These are phyloP conservation scores for Homalodisca vitripennis DNA, from an alignment of 1,140 invertebrate species.

Conservation along the genomic window DNA sequence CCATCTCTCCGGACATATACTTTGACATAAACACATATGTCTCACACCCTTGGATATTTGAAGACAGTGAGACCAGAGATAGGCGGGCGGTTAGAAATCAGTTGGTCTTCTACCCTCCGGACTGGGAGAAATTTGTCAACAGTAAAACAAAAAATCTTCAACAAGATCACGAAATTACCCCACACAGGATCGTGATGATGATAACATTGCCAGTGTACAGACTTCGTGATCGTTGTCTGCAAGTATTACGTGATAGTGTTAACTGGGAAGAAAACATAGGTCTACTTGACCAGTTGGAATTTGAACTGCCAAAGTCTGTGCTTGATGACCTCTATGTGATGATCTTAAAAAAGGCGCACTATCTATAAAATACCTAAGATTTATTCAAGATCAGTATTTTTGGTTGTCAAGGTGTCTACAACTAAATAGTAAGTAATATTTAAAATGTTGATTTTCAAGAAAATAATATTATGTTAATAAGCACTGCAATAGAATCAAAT, in stretches of 20 bases:
- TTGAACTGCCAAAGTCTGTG: constrained; percentile 5
- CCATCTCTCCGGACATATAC: background rate
- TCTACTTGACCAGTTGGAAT: background rate
- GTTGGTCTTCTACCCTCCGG: constrained; percentile 5
- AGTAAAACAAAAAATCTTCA: background rate
- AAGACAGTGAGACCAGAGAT: background rate
- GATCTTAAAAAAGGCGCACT: background rate
- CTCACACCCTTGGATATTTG: constrained; percentile 9
- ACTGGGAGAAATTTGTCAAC: background rate
- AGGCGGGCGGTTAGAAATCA: background rate
- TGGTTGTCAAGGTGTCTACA: background rate
- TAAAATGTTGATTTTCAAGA: background rate
- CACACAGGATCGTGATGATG: background rate
- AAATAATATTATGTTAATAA: no score
- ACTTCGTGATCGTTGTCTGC: background rate
- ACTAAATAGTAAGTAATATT: background rate
- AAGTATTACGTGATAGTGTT: constrained; percentile 5
- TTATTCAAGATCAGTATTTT: background rate
- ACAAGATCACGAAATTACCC: background rate
- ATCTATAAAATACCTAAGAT: background rate
- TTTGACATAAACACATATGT: background rate
- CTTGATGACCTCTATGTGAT: background rate
- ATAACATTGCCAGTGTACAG: background rate
- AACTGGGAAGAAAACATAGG: background rate
- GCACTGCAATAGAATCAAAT: no score